Conservation (phyloP, 2,888 invertebrate species). For the Leucozona laternaria region DNA sequence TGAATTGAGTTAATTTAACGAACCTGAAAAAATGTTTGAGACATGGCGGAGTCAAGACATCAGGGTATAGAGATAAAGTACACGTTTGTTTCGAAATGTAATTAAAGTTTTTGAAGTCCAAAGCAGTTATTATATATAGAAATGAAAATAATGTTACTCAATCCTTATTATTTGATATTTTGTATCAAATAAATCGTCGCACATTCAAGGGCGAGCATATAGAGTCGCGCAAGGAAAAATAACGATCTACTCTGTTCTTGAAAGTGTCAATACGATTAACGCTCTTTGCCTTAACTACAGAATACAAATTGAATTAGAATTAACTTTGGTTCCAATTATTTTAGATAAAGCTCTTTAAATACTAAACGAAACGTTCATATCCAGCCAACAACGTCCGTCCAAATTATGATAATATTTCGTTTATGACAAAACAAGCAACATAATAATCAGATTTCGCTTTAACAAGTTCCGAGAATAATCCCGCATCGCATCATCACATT, state of each 20-base stretch:
- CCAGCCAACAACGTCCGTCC: slow-evolving; percentile 40
- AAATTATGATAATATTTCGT: slow-evolving; percentile 64
- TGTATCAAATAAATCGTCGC: too few relatives aligned
- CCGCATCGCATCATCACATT: slow-evolving; percentile 12
- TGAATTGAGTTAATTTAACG: background rate
- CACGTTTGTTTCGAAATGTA: background rate
- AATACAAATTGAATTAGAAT: too few relatives aligned
- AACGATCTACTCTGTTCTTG: too few relatives aligned
- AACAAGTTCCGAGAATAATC: slow-evolving; percentile 23
- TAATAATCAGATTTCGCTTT: slow-evolving; percentile 60
- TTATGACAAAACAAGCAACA: slow-evolving; percentile 52
- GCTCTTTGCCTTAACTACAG: too few relatives aligned
- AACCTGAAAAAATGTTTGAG: background rate
- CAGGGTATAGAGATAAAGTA: background rate
- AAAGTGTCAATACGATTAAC: too few relatives aligned
- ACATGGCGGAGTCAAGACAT: background rate
- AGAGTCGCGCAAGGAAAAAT: too few relatives aligned
- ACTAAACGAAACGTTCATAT: slow-evolving; percentile 21
- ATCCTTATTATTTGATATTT: too few relatives aligned
- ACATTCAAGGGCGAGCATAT: too few relatives aligned
- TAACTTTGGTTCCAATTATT: too few relatives aligned
- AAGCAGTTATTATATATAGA: background rate
- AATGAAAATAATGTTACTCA: background rate
- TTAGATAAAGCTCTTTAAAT: background rate
- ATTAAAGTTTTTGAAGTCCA: background rate